A percentile compares a stretch with the other conserved stretches of the same genome.
Conservation (phyloP, 1,140 invertebrate genomes). For the Drosophila truncata region DNA sequence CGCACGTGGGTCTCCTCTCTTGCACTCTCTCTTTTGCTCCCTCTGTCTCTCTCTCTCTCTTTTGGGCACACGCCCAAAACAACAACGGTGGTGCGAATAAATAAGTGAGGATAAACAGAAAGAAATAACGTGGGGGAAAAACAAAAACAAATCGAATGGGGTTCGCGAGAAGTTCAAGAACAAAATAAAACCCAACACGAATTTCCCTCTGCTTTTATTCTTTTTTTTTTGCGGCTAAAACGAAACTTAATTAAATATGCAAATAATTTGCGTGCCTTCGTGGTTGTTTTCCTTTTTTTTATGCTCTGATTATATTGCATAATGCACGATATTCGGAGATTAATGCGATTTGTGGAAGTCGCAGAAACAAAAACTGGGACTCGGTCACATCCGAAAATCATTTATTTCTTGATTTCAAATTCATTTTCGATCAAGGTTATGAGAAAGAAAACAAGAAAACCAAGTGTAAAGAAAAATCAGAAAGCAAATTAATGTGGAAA, state of each 20-base stretch:
- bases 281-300: constrained; percentile 38
- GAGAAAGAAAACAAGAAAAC: neutral
- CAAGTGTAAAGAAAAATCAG: neutral
- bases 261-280: constrained; percentile 57
- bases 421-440: constrained; percentile 1
- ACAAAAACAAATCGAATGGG: constrained; percentile 43
- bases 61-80: constrained; percentile 60
- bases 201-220: constrained; percentile 21
- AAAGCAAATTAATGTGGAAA: constrained; percentile 1
- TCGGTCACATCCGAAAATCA: constrained; percentile 37
- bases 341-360: constrained; percentile 20
- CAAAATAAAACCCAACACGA: constrained; percentile 39
- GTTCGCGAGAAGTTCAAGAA: constrained; percentile 57
- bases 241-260: constrained; percentile 61
- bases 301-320: constrained; percentile 57
- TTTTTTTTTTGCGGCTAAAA: constrained; percentile 10
- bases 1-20: constrained; percentile 32
- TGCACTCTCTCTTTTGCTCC: neutral
- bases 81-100: constrained; percentile 21
- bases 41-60: constrained; percentile 14
- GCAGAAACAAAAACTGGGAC: constrained; percentile 5
- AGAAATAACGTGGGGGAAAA: constrained; percentile 20
- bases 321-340: constrained; percentile 49
- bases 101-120: constrained; percentile 33
- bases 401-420: constrained; percentile 11